These are phyloP conservation scores for Turdus rufiventris DNA, from an alignment of 2,113 vertebrate species.

Conservation along the genomic window DNA sequence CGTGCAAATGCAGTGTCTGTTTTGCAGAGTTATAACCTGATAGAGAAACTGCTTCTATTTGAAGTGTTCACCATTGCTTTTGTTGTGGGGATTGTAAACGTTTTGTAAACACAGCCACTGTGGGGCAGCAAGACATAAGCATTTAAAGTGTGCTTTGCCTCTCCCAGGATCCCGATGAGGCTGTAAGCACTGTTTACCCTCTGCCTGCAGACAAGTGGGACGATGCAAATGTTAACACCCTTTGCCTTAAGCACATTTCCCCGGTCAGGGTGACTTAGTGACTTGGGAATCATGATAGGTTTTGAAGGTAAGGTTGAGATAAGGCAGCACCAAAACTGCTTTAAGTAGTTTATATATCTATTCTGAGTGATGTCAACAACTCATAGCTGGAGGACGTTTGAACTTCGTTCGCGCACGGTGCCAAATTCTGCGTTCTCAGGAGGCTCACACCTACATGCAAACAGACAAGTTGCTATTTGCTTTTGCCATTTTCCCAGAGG, in stretches of 20 bases:
- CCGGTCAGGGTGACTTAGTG: neutral
- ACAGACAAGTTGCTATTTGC: slow-evolving; percentile 54
- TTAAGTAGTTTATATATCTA: neutral
- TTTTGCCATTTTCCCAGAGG: slow-evolving; percentile 57
- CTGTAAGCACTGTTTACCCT: neutral
- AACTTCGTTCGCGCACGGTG: neutral
- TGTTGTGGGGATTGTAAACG: neutral
- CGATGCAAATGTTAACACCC: neutral
- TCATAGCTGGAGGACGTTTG: neutral
- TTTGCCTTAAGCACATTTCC: neutral
- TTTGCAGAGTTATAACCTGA: neutral
- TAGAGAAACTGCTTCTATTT: neutral
- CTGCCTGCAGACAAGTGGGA: neutral
- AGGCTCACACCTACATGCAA: slow-evolving; percentile 37
- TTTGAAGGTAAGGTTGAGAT: neutral
- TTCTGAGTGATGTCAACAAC: slow-evolving; percentile 43
- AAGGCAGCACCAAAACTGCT: neutral
- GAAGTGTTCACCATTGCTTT: neutral
- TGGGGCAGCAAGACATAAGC: neutral
- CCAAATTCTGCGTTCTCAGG: slow-evolving; percentile 32
- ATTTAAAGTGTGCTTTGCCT: neutral
- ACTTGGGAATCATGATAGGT: neutral
- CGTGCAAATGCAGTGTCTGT: neutral
- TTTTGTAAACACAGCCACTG: neutral
- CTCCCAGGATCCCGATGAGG: neutral